Base-by-base conservation (phyloP, 2,113 vertebrate species). In the Alosa alosa region DNA sequence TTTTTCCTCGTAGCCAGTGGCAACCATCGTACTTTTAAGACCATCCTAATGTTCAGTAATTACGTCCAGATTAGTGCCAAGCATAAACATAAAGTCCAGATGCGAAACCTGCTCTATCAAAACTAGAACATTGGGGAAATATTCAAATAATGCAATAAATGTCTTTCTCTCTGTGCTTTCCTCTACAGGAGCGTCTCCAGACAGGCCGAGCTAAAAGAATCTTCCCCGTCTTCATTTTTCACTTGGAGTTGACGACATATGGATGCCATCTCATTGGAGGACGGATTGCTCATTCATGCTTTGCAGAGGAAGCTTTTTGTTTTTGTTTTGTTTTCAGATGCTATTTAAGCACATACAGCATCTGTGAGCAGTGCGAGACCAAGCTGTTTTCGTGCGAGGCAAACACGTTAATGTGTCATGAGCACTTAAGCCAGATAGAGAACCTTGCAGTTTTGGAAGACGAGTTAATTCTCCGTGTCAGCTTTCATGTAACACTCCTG, bases 261-360 rank as follows among this genome's bases (percentile, higher is more conserved):
- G 92, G 93, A 91, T 87, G n/a, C 90, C 93, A 93, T 94, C 91
- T 90, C 89, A 89, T 90, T 90, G 85, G 87, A 89, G 89, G 91
- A 89, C 68, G 11, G 68, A 75, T 36, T 1, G 64, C 83, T 75
- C 83, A 72, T 75, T 75, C 68, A 75, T 75, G 68, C 25, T 75
- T 75, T 75, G 68, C 68, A 13, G 68, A 41, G 31, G 13, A 4
- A 39, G 11, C 2, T 78, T 39, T 78, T 78, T 39, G 4, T 36
- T 72, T 68, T 68, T 7, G n/a, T 75, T 75, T 78, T 31, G 31
- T 11, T 18, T 13, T 36, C 31, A 3, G 15, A 78, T 5, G 13
- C 31, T 5, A 15, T 1, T 78, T 39, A 78, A 36, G 72, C 31
- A 78, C 36, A 15, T 68, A 25, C 64, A 52, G 50, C 15, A 7